Percentiles rank a stretch among this genome's conserved stretches.
phyloP scores from a whole-genome alignment of 2,797 vertebrate species.

The Naso thynnoides region DNA sequence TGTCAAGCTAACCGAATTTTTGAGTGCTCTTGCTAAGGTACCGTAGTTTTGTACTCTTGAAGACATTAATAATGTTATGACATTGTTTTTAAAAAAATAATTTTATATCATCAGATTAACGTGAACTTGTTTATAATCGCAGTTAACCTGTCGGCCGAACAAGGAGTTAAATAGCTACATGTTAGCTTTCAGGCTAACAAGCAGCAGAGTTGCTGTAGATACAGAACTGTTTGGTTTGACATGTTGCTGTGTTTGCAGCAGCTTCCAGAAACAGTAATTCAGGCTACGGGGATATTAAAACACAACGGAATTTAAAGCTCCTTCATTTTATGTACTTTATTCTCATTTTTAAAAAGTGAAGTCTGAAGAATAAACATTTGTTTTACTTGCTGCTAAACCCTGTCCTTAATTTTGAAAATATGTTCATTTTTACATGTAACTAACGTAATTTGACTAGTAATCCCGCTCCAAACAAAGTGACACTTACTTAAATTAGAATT shows the following conservation, averaged over 20 bases:
- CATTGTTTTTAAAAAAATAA: accelerated
- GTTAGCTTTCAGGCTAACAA: constrained; percentile 39
- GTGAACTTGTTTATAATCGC: neutral
- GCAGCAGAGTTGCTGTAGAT: constrained; percentile 6
- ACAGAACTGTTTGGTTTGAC: neutral
- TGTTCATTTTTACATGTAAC: neutral
- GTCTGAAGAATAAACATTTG: neutral
- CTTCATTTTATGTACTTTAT: neutral
- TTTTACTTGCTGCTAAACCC: no score
- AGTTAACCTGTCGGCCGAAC: no score
- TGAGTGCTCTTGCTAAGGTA: constrained; percentile 42
- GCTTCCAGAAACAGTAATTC: neutral
- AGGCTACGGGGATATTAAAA: neutral
- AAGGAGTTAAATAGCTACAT: neutral
- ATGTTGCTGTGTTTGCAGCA: neutral
- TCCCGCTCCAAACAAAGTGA: no score
- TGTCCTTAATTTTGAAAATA: neutral
- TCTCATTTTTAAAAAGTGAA: no score
- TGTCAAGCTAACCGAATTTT: constrained; percentile 19
- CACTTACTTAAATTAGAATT: no score
- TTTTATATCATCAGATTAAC: accelerated
- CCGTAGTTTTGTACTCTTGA: accelerated
- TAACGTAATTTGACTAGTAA: neutral
- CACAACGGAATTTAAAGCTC: neutral
- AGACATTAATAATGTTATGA: accelerated